Percentiles rank a stretch among this genome's conserved stretches.
Evolutionary conservation across 2,113 vertebrate genomes (phyloP).

Genomic region (Ibidorhyncha struthersii): DNA sequence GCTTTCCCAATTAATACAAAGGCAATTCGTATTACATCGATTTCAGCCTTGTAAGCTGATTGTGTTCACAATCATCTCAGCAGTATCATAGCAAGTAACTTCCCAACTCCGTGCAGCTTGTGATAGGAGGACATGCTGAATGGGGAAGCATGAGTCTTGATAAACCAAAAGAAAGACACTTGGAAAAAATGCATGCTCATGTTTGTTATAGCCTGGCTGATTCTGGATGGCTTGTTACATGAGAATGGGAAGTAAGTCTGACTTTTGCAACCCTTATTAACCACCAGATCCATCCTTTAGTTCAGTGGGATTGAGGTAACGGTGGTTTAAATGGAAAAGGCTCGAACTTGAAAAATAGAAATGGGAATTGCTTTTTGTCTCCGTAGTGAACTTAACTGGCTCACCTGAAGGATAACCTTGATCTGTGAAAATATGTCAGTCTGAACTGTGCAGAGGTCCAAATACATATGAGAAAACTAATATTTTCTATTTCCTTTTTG

Average conservation of each 20-base stretch:
- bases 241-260: neutral
- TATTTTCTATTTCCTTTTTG: slow-evolving; percentile 68
- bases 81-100: neutral
- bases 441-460: neutral
- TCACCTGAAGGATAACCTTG: neutral
- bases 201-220: neutral
- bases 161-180: neutral
- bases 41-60: neutral
- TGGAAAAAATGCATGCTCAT: neutral
- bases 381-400: neutral
- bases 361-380: neutral
- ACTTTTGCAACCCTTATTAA: neutral
- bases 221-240: neutral
- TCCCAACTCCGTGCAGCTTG: neutral
- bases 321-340: neutral
- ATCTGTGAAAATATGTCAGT: neutral
- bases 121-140: neutral
- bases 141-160: too few relatives aligned
- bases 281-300: neutral
- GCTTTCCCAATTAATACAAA: neutral
- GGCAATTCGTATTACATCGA: neutral
- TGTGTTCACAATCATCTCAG: neutral
- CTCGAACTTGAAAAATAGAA: neutral
- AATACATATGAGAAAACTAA: slow-evolving; percentile 31
- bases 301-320: neutral